A percentile compares a stretch with the other conserved stretches of the same genome.
phyloP scores from a whole-genome alignment of 2,797 vertebrate genomes.

The Kryptolebias ocellatus region DNA sequence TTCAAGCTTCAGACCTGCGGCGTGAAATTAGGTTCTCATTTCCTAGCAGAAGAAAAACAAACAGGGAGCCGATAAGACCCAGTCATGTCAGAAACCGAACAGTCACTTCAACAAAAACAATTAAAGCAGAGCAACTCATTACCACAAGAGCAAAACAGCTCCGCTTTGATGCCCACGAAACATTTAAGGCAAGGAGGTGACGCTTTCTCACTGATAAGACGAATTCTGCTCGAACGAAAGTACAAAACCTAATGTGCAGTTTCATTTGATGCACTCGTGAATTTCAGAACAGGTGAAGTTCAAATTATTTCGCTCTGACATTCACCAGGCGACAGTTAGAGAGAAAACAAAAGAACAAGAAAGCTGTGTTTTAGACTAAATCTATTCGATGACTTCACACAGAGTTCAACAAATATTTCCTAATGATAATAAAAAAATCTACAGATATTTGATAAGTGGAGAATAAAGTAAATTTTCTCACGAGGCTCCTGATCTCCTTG shows the following conservation, averaged over 20 bases:
- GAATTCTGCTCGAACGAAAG: slow-evolving; percentile 18
- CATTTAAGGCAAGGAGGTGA: slow-evolving; percentile 13
- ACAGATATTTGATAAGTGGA: too few relatives aligned
- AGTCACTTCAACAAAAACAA: slow-evolving; percentile 17
- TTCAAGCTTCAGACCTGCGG: too few relatives aligned
- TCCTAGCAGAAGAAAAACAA: background rate
- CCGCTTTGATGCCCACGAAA: slow-evolving; percentile 43
- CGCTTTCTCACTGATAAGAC: background rate
- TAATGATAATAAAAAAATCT: background rate
- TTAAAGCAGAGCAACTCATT: slow-evolving; percentile 24
- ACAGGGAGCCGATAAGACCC: background rate
- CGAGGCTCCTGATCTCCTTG: too few relatives aligned
- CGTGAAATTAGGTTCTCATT: too few relatives aligned
- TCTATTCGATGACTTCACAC: too few relatives aligned
- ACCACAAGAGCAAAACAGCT: slow-evolving; percentile 23
- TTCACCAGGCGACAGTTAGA: too few relatives aligned
- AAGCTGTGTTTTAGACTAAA: background rate
- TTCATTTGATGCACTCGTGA: slow-evolving; percentile 15
- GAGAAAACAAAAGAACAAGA: background rate
- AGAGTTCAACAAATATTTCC: background rate
- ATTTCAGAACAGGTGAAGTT: background rate
- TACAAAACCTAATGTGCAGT: slow-evolving; percentile 13
- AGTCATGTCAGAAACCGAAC: background rate
- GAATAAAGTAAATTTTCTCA: too few relatives aligned
- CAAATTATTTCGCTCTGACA: background rate